Evolutionary conservation across 2,888 invertebrate genomes (phyloP).

Genomic region (Argyra leucocephala): DNA sequence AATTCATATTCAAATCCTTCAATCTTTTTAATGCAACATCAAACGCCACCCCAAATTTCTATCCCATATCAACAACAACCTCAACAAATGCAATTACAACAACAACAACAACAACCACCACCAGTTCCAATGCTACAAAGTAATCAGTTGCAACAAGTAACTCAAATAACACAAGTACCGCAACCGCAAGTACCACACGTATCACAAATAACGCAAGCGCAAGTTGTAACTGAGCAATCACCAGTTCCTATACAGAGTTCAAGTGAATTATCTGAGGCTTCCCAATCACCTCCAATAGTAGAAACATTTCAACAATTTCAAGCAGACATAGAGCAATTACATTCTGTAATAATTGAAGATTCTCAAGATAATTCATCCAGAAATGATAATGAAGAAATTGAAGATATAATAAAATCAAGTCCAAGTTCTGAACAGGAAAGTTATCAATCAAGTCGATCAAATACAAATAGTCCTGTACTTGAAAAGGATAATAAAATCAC

Average conservation of each 20-base stretch:
- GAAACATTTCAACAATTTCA: background rate
- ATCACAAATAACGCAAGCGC: background rate
- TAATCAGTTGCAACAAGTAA: background rate
- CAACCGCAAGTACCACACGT: background rate
- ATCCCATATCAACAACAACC: constrained; percentile 8
- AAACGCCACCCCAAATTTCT: background rate
- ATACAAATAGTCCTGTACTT: background rate
- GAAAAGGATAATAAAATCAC: background rate
- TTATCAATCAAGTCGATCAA: background rate
- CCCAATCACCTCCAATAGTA: background rate
- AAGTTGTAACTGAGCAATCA: background rate
- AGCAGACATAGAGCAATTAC: background rate
- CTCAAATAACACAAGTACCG: background rate
- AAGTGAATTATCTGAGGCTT: background rate
- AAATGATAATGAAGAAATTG: background rate
- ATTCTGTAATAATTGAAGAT: background rate
- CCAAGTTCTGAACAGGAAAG: background rate
- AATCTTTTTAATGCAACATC: constrained; percentile 4
- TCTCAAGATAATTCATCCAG: background rate
- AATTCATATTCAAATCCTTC: constrained; percentile 15
- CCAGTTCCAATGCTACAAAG: constrained; percentile 4
- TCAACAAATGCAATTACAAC: constrained; percentile 4
- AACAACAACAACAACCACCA: background rate
- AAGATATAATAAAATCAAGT: background rate
- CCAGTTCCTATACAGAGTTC: background rate